phyloP scores from a whole-genome alignment of 2,888 invertebrate species.

The Pocota personata region DNA sequence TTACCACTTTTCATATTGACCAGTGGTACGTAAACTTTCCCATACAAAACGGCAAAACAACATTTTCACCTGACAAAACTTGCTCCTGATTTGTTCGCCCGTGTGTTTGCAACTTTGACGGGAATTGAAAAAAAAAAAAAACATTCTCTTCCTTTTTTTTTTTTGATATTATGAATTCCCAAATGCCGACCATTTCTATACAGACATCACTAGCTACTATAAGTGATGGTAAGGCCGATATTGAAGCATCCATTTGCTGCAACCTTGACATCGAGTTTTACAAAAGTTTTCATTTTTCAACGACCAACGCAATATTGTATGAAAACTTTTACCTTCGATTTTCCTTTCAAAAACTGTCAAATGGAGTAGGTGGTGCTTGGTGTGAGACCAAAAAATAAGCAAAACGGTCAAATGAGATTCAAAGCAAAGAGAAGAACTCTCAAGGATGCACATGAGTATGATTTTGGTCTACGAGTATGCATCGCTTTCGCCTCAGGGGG shows the following conservation, averaged over 20 bases:
- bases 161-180: slow-evolving; percentile 44
- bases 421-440: not conserved
- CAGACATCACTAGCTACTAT: not conserved
- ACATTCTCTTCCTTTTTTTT: no score
- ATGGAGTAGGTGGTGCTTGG: not conserved
- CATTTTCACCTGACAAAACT: slow-evolving; percentile 60
- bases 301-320: slow-evolving; percentile 14
- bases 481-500: slow-evolving; percentile 17
- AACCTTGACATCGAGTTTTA: slow-evolving; percentile 59
- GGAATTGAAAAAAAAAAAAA: slow-evolving; percentile 30
- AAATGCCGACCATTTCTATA: slow-evolving; percentile 18
- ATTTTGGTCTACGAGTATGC: not conserved
- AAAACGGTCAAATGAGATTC: slow-evolving; percentile 34
- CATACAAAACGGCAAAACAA: not conserved
- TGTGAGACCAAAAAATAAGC: not conserved
- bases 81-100: not conserved
- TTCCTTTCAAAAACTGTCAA: slow-evolving; percentile 53
- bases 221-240: slow-evolving; percentile 6
- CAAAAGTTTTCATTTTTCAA: slow-evolving; percentile 56
- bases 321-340: slow-evolving; percentile 51
- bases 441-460: slow-evolving; percentile 54
- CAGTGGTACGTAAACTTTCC: slow-evolving; percentile 29
- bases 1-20: slow-evolving; percentile 33
- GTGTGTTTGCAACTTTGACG: not conserved
- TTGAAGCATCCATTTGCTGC: slow-evolving; percentile 29